Percentiles rank a stretch among this genome's conserved stretches.
phyloP scores from a whole-genome alignment of 2,113 vertebrate genomes.

The Cavia porcellus region DNA sequence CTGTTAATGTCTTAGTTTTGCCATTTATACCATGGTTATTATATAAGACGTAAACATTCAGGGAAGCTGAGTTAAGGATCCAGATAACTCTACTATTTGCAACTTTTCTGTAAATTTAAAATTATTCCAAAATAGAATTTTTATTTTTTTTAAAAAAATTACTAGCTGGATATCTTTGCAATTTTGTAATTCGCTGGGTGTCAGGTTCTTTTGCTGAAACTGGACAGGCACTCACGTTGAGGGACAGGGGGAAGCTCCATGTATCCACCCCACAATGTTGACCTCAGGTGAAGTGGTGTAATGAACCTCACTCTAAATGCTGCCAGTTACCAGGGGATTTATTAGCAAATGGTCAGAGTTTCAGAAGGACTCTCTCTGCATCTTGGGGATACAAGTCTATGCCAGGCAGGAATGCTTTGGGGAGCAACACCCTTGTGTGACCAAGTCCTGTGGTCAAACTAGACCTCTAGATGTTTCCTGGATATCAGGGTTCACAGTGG shows the following conservation, averaged over 20 bases:
- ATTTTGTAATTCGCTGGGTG: not conserved
- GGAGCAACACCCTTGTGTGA: not conserved
- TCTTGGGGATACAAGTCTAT: not conserved
- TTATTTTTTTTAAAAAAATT: constrained; percentile 2
- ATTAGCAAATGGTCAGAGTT: not conserved
- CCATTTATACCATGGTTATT: not conserved
- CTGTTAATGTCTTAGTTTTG: not conserved
- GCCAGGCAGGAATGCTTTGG: not conserved
- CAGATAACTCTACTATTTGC: not conserved
- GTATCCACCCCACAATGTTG: too few relatives aligned
- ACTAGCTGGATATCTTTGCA: not conserved
- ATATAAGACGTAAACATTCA: not conserved
- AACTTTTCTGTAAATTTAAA: not conserved
- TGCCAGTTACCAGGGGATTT: not conserved
- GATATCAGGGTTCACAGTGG: not conserved
- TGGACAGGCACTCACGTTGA: not conserved
- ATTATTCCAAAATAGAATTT: not conserved
- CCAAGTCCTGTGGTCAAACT: not conserved
- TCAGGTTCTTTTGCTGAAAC: not conserved
- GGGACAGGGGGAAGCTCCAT: not conserved
- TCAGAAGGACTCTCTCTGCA: not conserved
- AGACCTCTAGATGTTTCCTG: not conserved
- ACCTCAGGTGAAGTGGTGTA: not conserved
- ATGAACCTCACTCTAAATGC: too few relatives aligned
- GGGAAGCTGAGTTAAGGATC: not conserved